Evolutionary conservation across 2,797 vertebrate genomes (phyloP).

Genomic region (Todus mexicanus): DNA sequence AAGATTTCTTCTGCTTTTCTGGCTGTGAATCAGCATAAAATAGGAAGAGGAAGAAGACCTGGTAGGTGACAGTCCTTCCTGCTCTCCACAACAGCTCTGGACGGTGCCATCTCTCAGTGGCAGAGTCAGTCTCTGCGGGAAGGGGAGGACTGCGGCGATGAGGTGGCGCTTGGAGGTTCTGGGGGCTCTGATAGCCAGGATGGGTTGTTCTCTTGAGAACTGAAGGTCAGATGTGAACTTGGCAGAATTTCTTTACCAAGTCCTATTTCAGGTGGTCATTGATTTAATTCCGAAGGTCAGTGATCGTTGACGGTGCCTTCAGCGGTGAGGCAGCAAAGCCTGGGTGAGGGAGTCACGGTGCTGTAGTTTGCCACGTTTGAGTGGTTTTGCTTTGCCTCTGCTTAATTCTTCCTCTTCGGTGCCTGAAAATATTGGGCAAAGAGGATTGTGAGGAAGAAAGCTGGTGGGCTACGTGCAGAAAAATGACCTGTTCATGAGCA

Average conservation of each 20-base stretch:
- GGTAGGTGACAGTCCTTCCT: neutral
- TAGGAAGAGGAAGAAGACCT: neutral
- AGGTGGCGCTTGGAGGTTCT: neutral
- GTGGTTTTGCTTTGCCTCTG: neutral
- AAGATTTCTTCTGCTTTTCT: neutral
- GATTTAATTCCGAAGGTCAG: neutral
- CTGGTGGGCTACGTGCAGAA: neutral
- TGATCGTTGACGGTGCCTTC: accelerated
- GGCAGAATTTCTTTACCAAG: neutral
- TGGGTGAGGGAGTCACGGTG: neutral
- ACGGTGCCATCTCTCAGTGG: accelerated
- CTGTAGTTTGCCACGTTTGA: neutral
- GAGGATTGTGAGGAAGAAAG: neutral
- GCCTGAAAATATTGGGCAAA: neutral
- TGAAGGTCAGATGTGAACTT: neutral
- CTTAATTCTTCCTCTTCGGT: neutral
- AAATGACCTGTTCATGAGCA: neutral
- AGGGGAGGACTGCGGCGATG: neutral
- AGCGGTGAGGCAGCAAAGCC: neutral
- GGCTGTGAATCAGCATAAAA: neutral
- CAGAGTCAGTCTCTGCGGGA: accelerated
- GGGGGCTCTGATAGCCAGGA: neutral
- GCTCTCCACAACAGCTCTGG: neutral
- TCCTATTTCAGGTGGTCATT: neutral
- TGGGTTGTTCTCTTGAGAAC: neutral